These are phyloP conservation scores for Stenodera caucasica DNA, from an alignment of 2,888 invertebrate species.

Conservation along the genomic window DNA sequence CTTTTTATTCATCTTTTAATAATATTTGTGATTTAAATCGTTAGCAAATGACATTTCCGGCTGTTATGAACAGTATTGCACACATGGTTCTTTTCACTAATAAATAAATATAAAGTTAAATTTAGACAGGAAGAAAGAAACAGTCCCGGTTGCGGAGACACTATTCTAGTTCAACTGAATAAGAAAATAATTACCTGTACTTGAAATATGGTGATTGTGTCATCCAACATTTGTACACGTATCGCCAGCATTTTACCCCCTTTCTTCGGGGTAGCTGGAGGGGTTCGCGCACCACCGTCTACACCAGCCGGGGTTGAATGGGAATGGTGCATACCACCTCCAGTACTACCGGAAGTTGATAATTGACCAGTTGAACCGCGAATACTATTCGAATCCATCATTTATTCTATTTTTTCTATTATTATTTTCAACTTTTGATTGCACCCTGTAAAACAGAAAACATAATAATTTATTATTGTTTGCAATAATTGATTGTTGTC, in stretches of 20 bases:
- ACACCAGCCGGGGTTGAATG: conserved; percentile 83
- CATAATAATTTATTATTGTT: no score
- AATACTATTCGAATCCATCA: conserved; percentile 44
- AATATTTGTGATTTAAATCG: not conserved
- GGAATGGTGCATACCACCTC: conserved; percentile 73
- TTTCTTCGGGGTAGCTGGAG: conserved; percentile 78
- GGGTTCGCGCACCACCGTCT: conserved; percentile 73
- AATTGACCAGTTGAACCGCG: conserved; percentile 54
- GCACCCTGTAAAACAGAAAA: conserved; percentile 34
- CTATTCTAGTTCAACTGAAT: no score
- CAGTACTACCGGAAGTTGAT: conserved; percentile 50
- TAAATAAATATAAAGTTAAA: conserved; percentile 11
- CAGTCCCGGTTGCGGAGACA: no score
- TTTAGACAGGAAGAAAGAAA: conserved; percentile 11
- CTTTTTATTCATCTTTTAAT: no score
- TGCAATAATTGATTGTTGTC: not conserved
- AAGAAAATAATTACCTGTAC: conserved; percentile 80
- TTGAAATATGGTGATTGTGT: conserved; percentile 87
- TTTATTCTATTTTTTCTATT: not conserved
- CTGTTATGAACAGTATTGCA: conserved; percentile 1
- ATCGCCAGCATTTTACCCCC: conserved; percentile 88
- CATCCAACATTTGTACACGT: conserved; percentile 87
- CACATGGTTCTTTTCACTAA: conserved; percentile 2
- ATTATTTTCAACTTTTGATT: conserved; percentile 31
- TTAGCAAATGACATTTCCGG: conserved; percentile 6